Evolutionary conservation across 1,140 invertebrate species (phyloP).

Genomic region (Drosophila bifasciata): DNA sequence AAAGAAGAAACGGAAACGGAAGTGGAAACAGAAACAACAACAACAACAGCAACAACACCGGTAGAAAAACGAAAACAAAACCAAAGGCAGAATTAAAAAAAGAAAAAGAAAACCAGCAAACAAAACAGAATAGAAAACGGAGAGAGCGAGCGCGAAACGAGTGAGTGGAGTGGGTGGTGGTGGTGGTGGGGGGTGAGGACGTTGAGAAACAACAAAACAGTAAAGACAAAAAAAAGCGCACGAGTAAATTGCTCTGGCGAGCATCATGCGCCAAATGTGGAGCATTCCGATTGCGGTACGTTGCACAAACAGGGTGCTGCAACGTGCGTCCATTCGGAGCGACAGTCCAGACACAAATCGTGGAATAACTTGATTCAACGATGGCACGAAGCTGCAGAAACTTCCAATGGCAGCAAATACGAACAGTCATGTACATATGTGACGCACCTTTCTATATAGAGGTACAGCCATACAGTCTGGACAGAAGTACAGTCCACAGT

Average conservation of each 20-base stretch:
- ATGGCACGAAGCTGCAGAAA: too few relatives aligned
- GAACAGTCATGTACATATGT: too few relatives aligned
- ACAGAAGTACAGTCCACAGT: too few relatives aligned
- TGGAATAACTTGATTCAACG: too few relatives aligned
- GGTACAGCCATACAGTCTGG: too few relatives aligned
- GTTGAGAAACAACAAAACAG: slow-evolving; percentile 19
- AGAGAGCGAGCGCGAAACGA: not conserved
- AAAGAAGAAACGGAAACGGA: slow-evolving; percentile 1
- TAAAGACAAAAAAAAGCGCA: slow-evolving; percentile 22
- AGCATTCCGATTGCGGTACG: slow-evolving; percentile 41
- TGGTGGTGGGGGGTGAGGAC: not conserved
- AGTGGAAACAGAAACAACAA: too few relatives aligned
- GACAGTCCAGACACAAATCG: not conserved
- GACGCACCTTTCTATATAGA: too few relatives aligned
- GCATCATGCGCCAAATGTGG: slow-evolving; percentile 63
- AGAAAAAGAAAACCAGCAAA: not conserved
- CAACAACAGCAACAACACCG: slow-evolving; percentile 3
- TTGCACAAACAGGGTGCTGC: slow-evolving; percentile 39
- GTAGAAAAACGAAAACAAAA: slow-evolving; percentile 16
- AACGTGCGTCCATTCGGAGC: not conserved
- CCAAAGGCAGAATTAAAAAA: slow-evolving; percentile 18
- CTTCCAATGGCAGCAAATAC: too few relatives aligned
- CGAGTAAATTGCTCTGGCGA: slow-evolving; percentile 72
- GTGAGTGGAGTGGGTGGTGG: too few relatives aligned
- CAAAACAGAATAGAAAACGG: slow-evolving; percentile 34